Base-by-base conservation (phyloP, 2,113 vertebrate species). In the Eupsittula cactorum region DNA sequence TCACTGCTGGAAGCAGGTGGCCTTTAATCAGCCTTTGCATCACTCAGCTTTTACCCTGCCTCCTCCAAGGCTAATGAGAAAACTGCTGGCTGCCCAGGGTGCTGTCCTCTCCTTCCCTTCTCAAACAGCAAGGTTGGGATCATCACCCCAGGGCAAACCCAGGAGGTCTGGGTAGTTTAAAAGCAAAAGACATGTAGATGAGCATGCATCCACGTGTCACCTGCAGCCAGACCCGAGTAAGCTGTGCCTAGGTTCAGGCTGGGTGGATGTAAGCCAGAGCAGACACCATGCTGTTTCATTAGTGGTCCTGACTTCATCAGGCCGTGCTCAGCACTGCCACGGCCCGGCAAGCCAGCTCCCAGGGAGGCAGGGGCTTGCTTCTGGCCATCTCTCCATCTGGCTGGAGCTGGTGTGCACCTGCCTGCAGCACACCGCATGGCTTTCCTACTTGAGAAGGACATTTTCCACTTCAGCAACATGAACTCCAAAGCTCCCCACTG, bases 1-100 rank as follows among this genome's bases (percentile, higher is more conserved):
- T 80, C 5, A 3, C 78, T 77, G 88, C 69, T 4, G 27, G 67
- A 82, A 95, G 86, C 90, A 96, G 85, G 94, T 91, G 81, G 85
- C 59, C 86, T 96, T 91, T 91, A 87, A 95, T 92, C 82, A 92
- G 84, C 76, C 31, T 86, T 63, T 86, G 64, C 47, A 31, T 64
- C 86, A 53, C 62, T 82, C 77, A 25, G 53, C 33, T 78, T 70
- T 69, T 29, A 75, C 3, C 0, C 5, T 0, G 0, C 31, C 71
- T 93, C 77, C 89, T 91, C 63, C 0, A 33, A 90, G 82, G 59
- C 50, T 27, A 70, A 75, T 28, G 79, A 80, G 46, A 88, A 86
- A 59, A 79, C 33, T 42, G 31, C 20, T 10, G 18, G 25, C 82
- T 82, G 39, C 33, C 52, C 2, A 16, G 2, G 5, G 44, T 29